Evolutionary conservation across 35 echinoderm and acorn worm genomes (phyloP).

Genomic region (Stichopus chloronotus): DNA sequence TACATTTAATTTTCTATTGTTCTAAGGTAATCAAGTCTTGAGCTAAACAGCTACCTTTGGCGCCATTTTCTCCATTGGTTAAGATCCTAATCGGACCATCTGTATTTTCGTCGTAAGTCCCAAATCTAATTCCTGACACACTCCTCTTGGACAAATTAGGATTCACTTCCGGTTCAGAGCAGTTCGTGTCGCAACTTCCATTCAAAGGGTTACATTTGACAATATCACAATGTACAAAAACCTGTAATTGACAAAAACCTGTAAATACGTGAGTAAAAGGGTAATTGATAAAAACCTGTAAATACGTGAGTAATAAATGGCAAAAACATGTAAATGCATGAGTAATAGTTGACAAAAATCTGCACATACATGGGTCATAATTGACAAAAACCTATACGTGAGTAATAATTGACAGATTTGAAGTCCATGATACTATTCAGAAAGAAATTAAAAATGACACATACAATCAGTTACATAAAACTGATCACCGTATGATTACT

Average conservation of each 20-base stretch:
- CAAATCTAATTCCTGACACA: neutral
- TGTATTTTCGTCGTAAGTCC: neutral
- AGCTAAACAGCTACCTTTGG: neutral
- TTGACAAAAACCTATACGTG: neutral
- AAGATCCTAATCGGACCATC: slow-evolving; percentile 18
- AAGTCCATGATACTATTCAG: neutral
- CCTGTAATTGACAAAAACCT: neutral
- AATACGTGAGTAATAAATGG: neutral
- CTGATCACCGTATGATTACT: too few relatives aligned
- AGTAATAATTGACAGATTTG: neutral
- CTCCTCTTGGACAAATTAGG: slow-evolving; percentile 21
- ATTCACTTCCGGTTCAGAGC: neutral
- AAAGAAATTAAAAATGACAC: too few relatives aligned
- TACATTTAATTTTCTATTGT: too few relatives aligned
- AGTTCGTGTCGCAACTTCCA: neutral
- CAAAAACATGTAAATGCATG: neutral
- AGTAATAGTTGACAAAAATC: neutral
- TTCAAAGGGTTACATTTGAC: neutral
- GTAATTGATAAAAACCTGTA: neutral
- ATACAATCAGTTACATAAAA: too few relatives aligned
- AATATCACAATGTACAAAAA: slow-evolving; percentile 15
- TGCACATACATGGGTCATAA: neutral
- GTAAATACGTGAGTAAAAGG: neutral
- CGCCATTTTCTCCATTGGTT: neutral
- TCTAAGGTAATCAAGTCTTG: too few relatives aligned